Conservation (phyloP, 1,140 invertebrate species). For the Drosophila obscura region DNA sequence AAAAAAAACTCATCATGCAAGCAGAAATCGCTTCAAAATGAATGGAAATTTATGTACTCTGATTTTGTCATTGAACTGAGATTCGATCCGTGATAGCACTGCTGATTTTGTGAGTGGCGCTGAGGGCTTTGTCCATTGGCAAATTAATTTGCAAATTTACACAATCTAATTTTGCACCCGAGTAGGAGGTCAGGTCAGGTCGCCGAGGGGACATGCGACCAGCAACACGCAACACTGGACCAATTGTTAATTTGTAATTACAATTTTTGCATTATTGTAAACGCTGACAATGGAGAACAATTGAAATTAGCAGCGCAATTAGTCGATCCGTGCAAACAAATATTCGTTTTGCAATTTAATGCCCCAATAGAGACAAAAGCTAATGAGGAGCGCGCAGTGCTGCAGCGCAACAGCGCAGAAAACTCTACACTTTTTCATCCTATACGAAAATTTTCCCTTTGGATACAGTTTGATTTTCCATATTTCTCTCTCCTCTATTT, state of each 20-base stretch:
- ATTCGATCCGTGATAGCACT: no score
- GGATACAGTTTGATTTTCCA: slow-evolving; percentile 35
- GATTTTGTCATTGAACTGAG: slow-evolving; percentile 32
- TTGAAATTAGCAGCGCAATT: slow-evolving; percentile 81
- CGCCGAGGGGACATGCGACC: slow-evolving; percentile 17
- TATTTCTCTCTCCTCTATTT: slow-evolving; percentile 27
- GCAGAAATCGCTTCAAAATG: slow-evolving; percentile 17
- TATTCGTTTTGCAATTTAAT: slow-evolving; percentile 20
- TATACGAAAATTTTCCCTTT: not conserved
- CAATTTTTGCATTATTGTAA: slow-evolving; percentile 76
- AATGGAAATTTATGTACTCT: slow-evolving; percentile 44
- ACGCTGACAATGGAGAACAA: slow-evolving; percentile 67
- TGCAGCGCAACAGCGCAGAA: no score
- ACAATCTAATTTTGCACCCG: slow-evolving; percentile 49
- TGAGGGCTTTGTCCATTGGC: slow-evolving; percentile 36
- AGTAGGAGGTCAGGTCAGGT: not conserved
- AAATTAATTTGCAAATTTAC: slow-evolving; percentile 74
- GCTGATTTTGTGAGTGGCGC: slow-evolving; percentile 8
- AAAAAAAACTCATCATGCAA: no score
- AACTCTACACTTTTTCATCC: no score
- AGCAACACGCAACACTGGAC: slow-evolving; percentile 11
- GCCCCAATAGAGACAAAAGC: slow-evolving; percentile 57
- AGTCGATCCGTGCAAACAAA: slow-evolving; percentile 61
- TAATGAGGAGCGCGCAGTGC: slow-evolving; percentile 50
- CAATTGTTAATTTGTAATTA: slow-evolving; percentile 81